Conservation (phyloP, 2,888 invertebrate species). For the Scrobipalpa atriplicella region DNA sequence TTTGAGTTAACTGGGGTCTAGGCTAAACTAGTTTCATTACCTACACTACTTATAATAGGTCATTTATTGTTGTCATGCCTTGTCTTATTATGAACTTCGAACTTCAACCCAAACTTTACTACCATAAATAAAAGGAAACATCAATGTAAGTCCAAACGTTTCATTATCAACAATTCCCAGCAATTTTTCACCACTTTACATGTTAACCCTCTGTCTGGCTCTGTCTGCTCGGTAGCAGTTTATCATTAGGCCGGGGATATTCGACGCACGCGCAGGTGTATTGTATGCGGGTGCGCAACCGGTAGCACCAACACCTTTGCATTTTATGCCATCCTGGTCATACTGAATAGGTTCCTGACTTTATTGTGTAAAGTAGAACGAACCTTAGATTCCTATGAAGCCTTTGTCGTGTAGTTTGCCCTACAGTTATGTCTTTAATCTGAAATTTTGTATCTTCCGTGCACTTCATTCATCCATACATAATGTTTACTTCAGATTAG, state of each 20-base stretch:
- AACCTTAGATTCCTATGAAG: too few relatives aligned
- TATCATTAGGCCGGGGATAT: not conserved
- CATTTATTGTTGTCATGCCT: too few relatives aligned
- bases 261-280: conserved; percentile 13
- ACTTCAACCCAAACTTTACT: too few relatives aligned
- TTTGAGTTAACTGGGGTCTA: too few relatives aligned
- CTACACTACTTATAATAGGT: too few relatives aligned
- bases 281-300: not conserved
- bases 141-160: not conserved
- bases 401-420: too few relatives aligned
- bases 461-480: too few relatives aligned
- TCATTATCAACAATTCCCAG: conserved; percentile 1
- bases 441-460: too few relatives aligned
- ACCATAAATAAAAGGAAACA: not conserved
- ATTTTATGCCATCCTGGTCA: conserved; percentile 16
- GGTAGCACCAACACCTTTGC: not conserved
- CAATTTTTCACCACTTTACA: not conserved
- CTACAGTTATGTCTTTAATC: too few relatives aligned
- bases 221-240: conserved; percentile 10
- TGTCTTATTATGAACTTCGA: too few relatives aligned
- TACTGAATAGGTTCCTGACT: not conserved
- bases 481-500: too few relatives aligned
- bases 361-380: not conserved
- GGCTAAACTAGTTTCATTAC: too few relatives aligned
- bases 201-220: not conserved